Evolutionary conservation across 2,888 invertebrate genomes (phyloP).

Genomic region (Idaea biselata): DNA sequence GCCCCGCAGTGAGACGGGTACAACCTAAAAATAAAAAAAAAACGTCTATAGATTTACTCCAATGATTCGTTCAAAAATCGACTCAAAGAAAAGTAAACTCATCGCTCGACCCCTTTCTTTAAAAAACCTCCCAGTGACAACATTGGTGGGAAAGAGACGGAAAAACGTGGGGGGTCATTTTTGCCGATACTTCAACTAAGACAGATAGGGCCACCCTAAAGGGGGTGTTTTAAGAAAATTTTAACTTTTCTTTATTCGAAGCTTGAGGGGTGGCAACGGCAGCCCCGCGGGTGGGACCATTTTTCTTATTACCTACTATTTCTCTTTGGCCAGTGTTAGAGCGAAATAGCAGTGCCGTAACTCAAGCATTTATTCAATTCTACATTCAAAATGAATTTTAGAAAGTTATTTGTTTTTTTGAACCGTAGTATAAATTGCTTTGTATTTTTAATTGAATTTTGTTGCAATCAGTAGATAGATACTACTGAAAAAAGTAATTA

Average conservation of each 20-base stretch:
- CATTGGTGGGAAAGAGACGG: constrained; percentile 52
- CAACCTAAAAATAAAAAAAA: no score
- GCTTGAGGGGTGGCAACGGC: constrained; percentile 33
- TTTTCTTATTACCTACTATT: constrained; percentile 64
- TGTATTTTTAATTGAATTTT: constrained; percentile 3
- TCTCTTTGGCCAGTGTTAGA: constrained; percentile 76
- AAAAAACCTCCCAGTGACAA: constrained; percentile 68
- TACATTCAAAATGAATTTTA: constrained; percentile 67
- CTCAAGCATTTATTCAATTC: constrained; percentile 78
- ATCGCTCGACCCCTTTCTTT: constrained; percentile 40
- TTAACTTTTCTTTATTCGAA: constrained; percentile 80
- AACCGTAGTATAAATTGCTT: constrained; percentile 16
- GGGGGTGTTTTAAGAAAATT: constrained; percentile 74
- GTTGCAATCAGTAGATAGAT: no score
- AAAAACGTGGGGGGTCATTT: constrained; percentile 62
- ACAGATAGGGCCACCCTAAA: constrained; percentile 66
- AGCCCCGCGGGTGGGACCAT: constrained; percentile 33
- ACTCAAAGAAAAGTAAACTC: constrained; percentile 30
- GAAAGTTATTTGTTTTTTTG: constrained; percentile 41
- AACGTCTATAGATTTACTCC: background rate
- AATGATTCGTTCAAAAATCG: constrained; percentile 6
- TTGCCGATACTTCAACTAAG: constrained; percentile 80
- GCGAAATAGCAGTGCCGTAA: constrained; percentile 68
- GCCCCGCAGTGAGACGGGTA: no score
- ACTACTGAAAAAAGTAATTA: no score